Base-by-base conservation (phyloP, 2,797 vertebrate species). In the Sternarchorhynchus goeldii region DNA sequence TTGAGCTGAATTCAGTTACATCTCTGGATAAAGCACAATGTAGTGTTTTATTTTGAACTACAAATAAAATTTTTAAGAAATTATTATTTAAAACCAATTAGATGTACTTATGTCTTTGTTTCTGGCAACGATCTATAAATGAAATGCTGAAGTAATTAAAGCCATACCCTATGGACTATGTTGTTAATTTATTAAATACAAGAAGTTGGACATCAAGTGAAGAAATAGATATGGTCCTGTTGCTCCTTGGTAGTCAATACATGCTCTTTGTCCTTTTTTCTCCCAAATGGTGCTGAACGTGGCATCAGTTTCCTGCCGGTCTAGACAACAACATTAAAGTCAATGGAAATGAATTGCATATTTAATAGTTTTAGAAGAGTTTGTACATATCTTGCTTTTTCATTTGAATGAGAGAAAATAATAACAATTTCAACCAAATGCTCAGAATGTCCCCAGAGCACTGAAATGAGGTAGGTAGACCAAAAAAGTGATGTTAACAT, bases 161-260 rank as follows among this genome's bases (percentile, higher is more conserved):
- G 60, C 60, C 29, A 57, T 34, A 29, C 18, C 31, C 34, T 63
- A 16, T 4, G 65, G 18, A 50, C 53, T 67, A 53, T 32, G 1
- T 55, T 32, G 5, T 45, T 6, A 14, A 16, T 32, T 62, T 17
- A 50, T 34, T 45, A 76, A 53, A 75, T 67, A 17, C 41, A 36
- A 34, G 34, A 32, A n/a, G 6, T 17, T 0, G 16, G 1, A 41
- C 60, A 5, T 89, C 70, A 90, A 17, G 69, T 75, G 75, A 91
- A 93, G 83, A 92, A 87, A 59, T 85, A 79, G 0, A 90, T 77
- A 0, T 57, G 3, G 2, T 91, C 83, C 1, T 88, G 85, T 77
- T 80, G 20, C 21, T 74, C 75, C 64, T 82, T 89, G 73, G 81
- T 81, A 31, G 25, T 75, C 21, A 34, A 25, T 0, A 1, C 8